Evolutionary conservation across 2,113 vertebrate species (phyloP), one percentile per base, ranked within the genome.

Genomic region (Eubucco bourcierii): DNA sequence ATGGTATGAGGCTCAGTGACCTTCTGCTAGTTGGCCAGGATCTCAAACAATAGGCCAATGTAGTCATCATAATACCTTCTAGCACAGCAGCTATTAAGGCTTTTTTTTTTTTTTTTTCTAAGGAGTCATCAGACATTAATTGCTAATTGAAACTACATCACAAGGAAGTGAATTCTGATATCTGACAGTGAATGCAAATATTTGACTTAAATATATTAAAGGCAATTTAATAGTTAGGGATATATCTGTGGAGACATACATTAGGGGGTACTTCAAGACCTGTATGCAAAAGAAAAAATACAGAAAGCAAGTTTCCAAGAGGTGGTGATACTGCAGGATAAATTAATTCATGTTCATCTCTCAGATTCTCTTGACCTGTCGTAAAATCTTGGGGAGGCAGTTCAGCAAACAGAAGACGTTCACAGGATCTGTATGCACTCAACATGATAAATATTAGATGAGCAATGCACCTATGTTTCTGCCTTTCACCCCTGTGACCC

Each of bases 81-180:
- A 89, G 37, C 4, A 5, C 0, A 1, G 7, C 76, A 23, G 59
- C 31, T 76, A 46, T 44, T 94, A 73, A 93, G 78, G 31, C 18
- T 18, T 66, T 64, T 88, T 77, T 93, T 93, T 94, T n/a, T n/a
- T n/a, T n/a, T 39, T 28, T 34, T 70, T 15, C 71, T 77, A 60
- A 81, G 65, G 41, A 96, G 87, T 74, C 80, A 37, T 80, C 81
- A 81, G 60, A 44, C 55, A 87, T 47, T 96, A 81, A 77, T 80
- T 94, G 61, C 70, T 93, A 93, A 82, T 90, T 92, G 88, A 94
- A 95, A 90, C 75, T 94, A 67, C 37, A 82, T 86, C 80, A 94
- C 55, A 46, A 68, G 29, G 60, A 95, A 93, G 19, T 84, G 67
- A 76, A 90, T 68, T 88, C 58, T 75, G 82, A 52, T 86, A 85